Evolutionary conservation across 1,140 invertebrate genomes (phyloP), one percentile per base, ranked within the genome.

Genomic region (Colletes latitarsis): DNA sequence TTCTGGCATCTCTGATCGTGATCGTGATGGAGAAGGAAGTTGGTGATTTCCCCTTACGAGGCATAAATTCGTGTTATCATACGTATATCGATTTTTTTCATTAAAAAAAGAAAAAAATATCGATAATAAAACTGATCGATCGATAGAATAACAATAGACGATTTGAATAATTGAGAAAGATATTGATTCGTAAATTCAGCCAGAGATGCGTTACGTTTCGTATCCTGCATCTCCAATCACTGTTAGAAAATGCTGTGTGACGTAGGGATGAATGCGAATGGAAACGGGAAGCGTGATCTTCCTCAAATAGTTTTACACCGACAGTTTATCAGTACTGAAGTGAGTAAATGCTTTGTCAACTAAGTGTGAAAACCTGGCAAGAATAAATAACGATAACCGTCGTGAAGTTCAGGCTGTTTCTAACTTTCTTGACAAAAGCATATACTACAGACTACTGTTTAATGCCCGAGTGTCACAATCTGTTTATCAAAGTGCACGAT

Each of bases 301-400:
- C 90, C 89, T 75, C 94, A 94, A 85, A 91, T 94, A 76, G 92
- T 94, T 82, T n/a, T 60, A 41, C 88, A 93, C 76, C 89, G 94
- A 74, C 94, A 94, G 88, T 87, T 93, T 81, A 93, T 94, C 86
- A 94, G 94, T 89, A 95, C 94, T 9, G 95, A 95, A 88, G 94
- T 94, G 89, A 94, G 94, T 92, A 78, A 60, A 53, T 77, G 82
- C n/a, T 68, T 63, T 58, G 68, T 39, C 21, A 75, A 60, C 21
- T 66, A 55, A 80, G n/a, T 17, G 63, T n/a, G 10, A 52, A 67
- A 39, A 67, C 43, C 63, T 66, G 71, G 15, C 43, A 52, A n/a
- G 43, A 55, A 8, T 79, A 64, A 53, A 66, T 49, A 66, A 76
- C 58, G 52, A 30, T 52, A 67, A 66, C 21, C 66, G 52, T 62